Conservation (phyloP, 2,888 invertebrate species). For the Phortica okadai region DNA sequence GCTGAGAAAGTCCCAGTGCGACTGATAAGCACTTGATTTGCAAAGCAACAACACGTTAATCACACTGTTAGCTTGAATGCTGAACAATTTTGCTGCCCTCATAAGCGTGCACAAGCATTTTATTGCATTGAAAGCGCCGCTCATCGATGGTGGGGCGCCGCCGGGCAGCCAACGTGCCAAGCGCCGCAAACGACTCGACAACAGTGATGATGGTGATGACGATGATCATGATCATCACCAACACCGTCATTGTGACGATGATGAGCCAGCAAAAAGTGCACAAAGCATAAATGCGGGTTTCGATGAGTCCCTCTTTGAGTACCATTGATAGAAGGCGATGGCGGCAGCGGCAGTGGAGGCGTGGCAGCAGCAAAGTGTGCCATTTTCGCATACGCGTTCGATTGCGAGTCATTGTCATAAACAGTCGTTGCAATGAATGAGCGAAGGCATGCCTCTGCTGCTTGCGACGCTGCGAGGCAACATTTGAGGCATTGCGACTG, state of each 20-base stretch:
- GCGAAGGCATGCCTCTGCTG: no score
- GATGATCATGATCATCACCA: neutral
- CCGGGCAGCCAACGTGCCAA: neutral
- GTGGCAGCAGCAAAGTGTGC: neutral
- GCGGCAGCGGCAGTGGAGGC: no score
- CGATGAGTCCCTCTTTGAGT: no score
- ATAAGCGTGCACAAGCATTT: neutral
- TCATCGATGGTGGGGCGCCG: neutral
- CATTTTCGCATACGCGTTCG: neutral
- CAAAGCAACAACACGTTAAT: neutral
- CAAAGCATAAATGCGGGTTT: slow-evolving; percentile 2
- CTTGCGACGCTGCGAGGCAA: no score
- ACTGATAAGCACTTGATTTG: neutral
- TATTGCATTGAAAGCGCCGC: slow-evolving; percentile 13
- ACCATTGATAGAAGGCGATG: no score
- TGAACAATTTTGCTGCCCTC: no score
- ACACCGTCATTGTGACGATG: neutral
- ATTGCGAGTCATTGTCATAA: slow-evolving; percentile 5
- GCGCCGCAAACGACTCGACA: neutral
- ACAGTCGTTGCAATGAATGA: neutral
- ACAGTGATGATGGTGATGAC: neutral
- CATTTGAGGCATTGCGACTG: no score
- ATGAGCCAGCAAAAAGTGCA: neutral
- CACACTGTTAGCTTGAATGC: neutral
- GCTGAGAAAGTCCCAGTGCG: no score